A percentile compares a stretch with the other conserved stretches of the same genome.
phyloP scores from a whole-genome alignment of 2,797 vertebrate genomes.

The Lepus townsendii region DNA sequence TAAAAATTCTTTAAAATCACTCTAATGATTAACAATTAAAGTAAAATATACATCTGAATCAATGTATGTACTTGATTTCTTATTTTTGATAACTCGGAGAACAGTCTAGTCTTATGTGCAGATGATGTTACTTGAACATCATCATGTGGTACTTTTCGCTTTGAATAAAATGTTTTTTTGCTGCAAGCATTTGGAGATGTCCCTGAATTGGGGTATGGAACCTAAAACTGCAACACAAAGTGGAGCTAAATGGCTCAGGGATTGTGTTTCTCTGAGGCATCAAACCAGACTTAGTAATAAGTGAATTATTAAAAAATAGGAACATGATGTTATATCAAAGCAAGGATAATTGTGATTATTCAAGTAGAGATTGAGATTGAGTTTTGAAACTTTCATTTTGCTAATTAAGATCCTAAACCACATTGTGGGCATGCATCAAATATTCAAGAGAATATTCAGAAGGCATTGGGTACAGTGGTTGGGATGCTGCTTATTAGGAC shows the following conservation, averaged over 20 bases:
- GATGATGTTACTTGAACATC: background rate
- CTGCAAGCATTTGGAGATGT: background rate
- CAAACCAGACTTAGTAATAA: background rate
- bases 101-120: background rate
- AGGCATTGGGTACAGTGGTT: background rate
- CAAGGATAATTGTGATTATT: background rate
- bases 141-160: background rate
- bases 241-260: background rate
- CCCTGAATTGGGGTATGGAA: background rate
- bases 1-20: background rate
- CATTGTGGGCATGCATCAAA: conserved; percentile 33
- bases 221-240: background rate
- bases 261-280: background rate
- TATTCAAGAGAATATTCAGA: background rate
- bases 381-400: conserved; percentile 41
- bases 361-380: background rate
- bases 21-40: background rate
- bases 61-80: background rate
- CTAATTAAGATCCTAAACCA: background rate
- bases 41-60: background rate
- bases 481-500: too few species aligned
- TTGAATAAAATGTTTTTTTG: background rate
- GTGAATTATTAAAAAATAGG: background rate
- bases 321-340: background rate
- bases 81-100: conserved; percentile 15